Evolutionary conservation across 2,797 vertebrate species (phyloP), one percentile per base, ranked within the genome.

Genomic region (Bradypus variegatus): DNA sequence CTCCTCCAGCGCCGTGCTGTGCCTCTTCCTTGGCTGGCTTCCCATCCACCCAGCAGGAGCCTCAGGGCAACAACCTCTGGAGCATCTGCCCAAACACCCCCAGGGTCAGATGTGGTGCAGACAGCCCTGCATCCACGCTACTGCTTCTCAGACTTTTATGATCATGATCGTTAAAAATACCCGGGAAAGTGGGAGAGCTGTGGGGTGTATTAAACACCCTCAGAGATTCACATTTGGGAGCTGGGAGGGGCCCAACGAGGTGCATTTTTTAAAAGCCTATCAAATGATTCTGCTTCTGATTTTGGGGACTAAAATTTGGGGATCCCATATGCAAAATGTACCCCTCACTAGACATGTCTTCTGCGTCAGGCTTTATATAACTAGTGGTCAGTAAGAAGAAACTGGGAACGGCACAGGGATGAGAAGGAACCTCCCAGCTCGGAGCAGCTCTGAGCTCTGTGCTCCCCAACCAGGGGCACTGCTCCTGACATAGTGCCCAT

Each of bases 251-350:
- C 50, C 53, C 67, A 70, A 31, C 45, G 67, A 48, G 13, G 18
- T 33, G n/a, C 16, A 84, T 75, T 72, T 67, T 53, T 73, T 14
- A 67, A 86, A 89, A 9, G 48, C 70, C 67, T 93, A 89, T 65
- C 60, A 45, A 53, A 36, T 45, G 36, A 31, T 67, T 85, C 82
- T 50, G 53, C 70, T 73, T 33, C 64, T 73, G 89, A 50, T 16
- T 92, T 92, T 76, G 70, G 29, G 19, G 67, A 19, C n/a, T 36
- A 69, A n/a, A 77, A 29, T 88, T 84, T 72, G 53, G 48, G 13
- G 25, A 79, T 58, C 25, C 60, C 8, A 36, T 31, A 70, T n/a
- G 6, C 10, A 70, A 73, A 45, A 55, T 9, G 10, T 19, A 8
- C 19, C 67, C 45, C 33, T 85, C 55, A 36, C 25, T 38, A 86